Base-by-base conservation (phyloP, 1,140 invertebrate species). In the Hylyphantes graminicola region DNA sequence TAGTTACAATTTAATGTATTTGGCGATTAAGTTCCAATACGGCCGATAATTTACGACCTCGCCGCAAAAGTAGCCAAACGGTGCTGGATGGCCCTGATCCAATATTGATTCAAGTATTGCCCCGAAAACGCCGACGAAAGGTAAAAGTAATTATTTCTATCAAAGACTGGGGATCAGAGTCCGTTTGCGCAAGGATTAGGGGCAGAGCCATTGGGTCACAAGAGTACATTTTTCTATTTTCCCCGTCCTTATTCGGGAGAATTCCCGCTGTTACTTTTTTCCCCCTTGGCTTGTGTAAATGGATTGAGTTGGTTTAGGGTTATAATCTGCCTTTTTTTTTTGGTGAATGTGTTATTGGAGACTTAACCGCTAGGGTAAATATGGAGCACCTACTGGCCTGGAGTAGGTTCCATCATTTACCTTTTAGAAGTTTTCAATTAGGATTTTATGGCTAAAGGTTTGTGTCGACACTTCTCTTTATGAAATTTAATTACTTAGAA, bases 301-400 rank as follows among this genome's bases (percentile, higher is more conserved):
- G 79, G 79, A 81, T 81, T 81, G 79, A 67, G 10, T 35, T 57
- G 79, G 73, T 81, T 81, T 81, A 59, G 68, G 79, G 79, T 73
- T 73, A 81, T 81, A 81, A 81, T 81, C 79, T 81, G 59, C 64
- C 79, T 81, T 81, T 81, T 81, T 81, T 73, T 67, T 63, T n/a
- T n/a, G n/a, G n/a, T n/a, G n/a, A n/a, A n/a, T n/a, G n/a, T 2
- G 35, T 35, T 1, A 35, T 35, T 35, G 35, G 35, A 5, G 35
- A 35, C 35, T 35, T 35, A 35, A 35, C 35, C 35, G 35, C 35
- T 35, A 35, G 35, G 35, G 35, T 35, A 35, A 35, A 35, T 35
- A 35, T 35, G 35, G 35, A 35, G 35, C 35, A 35, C 35, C 35
- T 35, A 35, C 35, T 35, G 35, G 35, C 35, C 35, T 35, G 35